Base-by-base conservation (phyloP, 2,888 invertebrate species). In the Hololepta plana region DNA sequence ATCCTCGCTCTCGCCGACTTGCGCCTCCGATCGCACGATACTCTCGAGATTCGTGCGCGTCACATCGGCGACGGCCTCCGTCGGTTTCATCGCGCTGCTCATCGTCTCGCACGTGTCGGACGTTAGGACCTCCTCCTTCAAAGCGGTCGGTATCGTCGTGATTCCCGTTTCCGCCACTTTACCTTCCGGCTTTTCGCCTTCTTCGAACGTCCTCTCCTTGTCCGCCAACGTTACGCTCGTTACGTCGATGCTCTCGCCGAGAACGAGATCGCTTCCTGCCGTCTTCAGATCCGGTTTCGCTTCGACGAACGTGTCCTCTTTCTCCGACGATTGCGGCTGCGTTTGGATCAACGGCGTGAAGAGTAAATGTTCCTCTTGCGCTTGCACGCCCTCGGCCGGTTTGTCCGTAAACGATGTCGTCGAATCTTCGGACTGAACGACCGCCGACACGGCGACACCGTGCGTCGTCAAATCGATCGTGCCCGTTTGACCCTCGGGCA, bases 251-350 rank as follows among this genome's bases (percentile, higher is more conserved):
- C 68, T 58, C 45, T 70, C 60, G 20, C 59, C 59, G 42, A 20
- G 30, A 30, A 60, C 58, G 23, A 62, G 51, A 32, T 65, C 61
- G 10, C 60, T 42, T 7, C 41, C 46, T 12, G 67, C 61, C 26
- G 45, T 57, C 40, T 56, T 57, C 10, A 47, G 35, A 22, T 59
- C 57, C 10, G 66, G 65, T 31, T 42, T 39, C n/a, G 34, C 33
- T 31, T 55, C 41, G 15, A 41, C 37, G 28, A 66, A 53, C 20
- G 44, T 38, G 17, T 55, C 50, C 53, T 75, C 76, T 36, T 58
- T 62, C 49, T 76, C 74, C 20, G 62, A 57, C 4, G 57, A 43
- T 12, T 65, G 35, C 24, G 62, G 56, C 53, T 71, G 67, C 32
- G 60, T 60, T 35, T 56, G 61, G n/a, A n/a, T n/a, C n/a, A n/a